Conservation (phyloP, 2,797 vertebrate genomes). For the Nannoperca australis region DNA sequence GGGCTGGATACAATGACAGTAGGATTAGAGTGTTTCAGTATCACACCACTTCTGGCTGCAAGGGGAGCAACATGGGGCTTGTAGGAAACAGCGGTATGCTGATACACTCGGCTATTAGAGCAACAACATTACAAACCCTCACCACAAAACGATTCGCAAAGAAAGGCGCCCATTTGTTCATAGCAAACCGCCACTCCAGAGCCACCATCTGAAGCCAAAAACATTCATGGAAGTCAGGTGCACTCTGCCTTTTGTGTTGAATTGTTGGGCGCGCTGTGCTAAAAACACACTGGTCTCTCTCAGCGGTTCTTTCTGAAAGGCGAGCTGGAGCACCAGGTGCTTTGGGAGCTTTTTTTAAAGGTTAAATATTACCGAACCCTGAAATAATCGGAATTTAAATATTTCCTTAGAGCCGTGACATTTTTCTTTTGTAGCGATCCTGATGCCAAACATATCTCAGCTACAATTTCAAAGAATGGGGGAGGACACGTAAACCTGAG, state of each 20-base stretch:
- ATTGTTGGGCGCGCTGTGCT: background rate
- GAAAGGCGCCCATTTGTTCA: conserved; percentile 57
- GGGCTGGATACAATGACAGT: conserved; percentile 77
- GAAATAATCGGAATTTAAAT: conserved; percentile 29
- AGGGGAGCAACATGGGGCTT: conserved; percentile 65
- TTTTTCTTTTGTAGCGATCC: conserved; percentile 1
- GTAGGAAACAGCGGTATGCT: conserved; percentile 60
- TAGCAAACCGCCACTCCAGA: conserved; percentile 47
- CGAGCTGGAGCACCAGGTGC: conserved; percentile 27
- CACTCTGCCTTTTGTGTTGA: conserved; percentile 17
- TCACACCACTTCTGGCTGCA: conserved; percentile 73
- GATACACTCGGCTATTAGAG: conserved; percentile 65
- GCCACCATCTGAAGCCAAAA: conserved; percentile 40
- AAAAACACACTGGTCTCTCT: conserved; percentile 37
- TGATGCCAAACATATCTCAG: background rate
- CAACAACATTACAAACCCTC: conserved; percentile 56
- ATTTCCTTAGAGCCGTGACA: conserved; percentile 31
- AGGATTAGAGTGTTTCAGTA: conserved; percentile 75
- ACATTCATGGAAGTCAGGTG: conserved; percentile 48
- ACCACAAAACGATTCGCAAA: conserved; percentile 38
- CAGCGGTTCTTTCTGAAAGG: conserved; percentile 15
- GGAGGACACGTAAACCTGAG: conserved; percentile 15
- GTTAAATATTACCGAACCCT: conserved; percentile 32
- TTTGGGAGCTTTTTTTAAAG: conserved; percentile 16
- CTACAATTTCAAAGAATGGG: background rate